Base-by-base conservation (phyloP, 1,140 invertebrate species). In the Megathymus violae region DNA sequence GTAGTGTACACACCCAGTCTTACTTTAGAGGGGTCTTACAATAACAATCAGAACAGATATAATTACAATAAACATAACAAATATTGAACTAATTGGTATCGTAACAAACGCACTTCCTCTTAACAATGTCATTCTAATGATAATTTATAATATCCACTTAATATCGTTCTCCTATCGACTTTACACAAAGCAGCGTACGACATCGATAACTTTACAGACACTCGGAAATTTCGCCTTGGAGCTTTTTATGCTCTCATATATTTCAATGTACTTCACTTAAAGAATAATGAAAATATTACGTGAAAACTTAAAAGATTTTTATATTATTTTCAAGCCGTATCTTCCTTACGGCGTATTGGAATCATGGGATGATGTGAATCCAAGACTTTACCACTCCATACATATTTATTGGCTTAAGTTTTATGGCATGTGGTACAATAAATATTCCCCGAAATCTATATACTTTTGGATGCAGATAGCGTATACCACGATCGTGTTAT, bases 341-440 rank as follows among this genome's bases (percentile, higher is more conserved):
- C 61, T 87, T 1, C 86, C 86, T 10, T 91, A 86, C 51, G 85
- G 86, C 15, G 75, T 83, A 4, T 56, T 79, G 4, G 79, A 85
- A 9, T 64, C 84, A 9, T 87, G 85, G 85, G 81, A 89, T 27
- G 78, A 85, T 69, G 75, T 91, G 40, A 67, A 88, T 11, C 88
- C 89, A 0, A 65, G 66, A 13, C 70, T 89, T 43, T 92, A 87
- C 54, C 88, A 86, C 11, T 82, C 87, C 1, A 68, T 91, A 9
- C 88, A 91, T 62, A 91, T 91, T 69, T 91, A 85, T 60, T 91
- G 90, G 89, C 68, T 91, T 15, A 91, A 89, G 59, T 88, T 91
- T 67, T 91, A 88, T 69, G 90, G 90, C 13, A 78, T 91, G 74
- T 91, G 90, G 90, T 91, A 85, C 64, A 85, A 87, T 56, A 76